Percentiles rank a stretch among this genome's conserved stretches.
Conservation (phyloP, 2,888 invertebrate genomes). For the Eudasyphora cyanicolor region DNA sequence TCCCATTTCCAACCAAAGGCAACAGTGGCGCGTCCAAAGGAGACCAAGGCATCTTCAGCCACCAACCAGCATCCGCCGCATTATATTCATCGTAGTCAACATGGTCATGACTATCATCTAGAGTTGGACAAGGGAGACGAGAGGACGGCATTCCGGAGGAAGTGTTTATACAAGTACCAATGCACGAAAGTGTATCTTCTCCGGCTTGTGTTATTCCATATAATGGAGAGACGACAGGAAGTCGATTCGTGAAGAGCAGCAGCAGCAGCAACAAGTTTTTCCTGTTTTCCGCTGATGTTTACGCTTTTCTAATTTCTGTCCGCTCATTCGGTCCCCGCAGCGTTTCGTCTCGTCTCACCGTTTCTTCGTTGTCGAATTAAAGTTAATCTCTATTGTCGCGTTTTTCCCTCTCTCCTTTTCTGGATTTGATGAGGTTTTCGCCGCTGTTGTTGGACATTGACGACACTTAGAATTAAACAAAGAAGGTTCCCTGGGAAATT, state of each 20-base stretch:
- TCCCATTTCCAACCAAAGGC: background rate
- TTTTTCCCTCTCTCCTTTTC: background rate
- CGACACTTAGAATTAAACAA: background rate
- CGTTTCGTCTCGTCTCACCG: background rate
- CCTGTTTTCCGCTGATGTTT: slow-evolving; percentile 15
- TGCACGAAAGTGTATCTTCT: background rate
- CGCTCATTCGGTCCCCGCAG: background rate
- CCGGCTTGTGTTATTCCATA: background rate
- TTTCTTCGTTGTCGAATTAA: slow-evolving; percentile 8
- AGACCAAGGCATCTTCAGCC: too few relatives aligned
- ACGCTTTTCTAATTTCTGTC: slow-evolving; percentile 7
- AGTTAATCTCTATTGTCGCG: slow-evolving; percentile 14
- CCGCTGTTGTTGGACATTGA: background rate
- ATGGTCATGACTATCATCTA: background rate
- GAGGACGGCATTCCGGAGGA: background rate
- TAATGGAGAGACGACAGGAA: slow-evolving; percentile 22
- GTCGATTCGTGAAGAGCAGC: slow-evolving; percentile 10
- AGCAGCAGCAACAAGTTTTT: slow-evolving; percentile 30
- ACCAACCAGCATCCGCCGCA: background rate
- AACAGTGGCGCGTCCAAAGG: background rate
- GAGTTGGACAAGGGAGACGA: background rate
- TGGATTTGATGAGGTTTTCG: background rate
- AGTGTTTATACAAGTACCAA: background rate
- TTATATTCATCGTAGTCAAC: background rate
- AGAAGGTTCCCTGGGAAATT: background rate